A percentile compares a stretch with the other conserved stretches of the same genome.
Conservation (phyloP, 2,888 invertebrate genomes). For the Cotesia congregata region DNA sequence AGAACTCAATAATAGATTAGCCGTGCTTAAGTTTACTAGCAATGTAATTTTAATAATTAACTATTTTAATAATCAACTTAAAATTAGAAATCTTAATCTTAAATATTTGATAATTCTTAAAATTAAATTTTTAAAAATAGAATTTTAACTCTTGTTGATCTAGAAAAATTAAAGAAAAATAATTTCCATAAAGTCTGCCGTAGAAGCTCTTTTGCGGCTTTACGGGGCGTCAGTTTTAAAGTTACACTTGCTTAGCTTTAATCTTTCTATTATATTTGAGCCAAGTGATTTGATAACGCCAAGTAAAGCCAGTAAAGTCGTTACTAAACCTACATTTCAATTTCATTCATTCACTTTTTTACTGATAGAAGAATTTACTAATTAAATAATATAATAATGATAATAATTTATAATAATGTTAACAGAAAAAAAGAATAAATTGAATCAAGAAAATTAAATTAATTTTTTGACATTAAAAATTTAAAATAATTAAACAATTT, state of each 20-base stretch:
- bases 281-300: slow-evolving; percentile 2
- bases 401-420: no score
- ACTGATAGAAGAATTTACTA: no score
- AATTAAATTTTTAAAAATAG: not conserved
- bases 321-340: not conserved
- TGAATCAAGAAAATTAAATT: no score
- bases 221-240: slow-evolving; percentile 18
- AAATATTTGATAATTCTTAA: not conserved
- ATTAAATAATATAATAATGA: no score
- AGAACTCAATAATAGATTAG: slow-evolving; percentile 47
- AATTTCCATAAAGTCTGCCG: slow-evolving; percentile 32
- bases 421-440: no score
- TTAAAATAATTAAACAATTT: no score
- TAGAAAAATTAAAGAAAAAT: slow-evolving; percentile 11
- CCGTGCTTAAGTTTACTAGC: slow-evolving; percentile 8
- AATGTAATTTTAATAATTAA: slow-evolving; percentile 8
- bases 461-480: no score
- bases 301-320: slow-evolving; percentile 14
- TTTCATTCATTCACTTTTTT: not conserved
- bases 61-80: not conserved
- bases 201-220: slow-evolving; percentile 29
- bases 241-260: slow-evolving; percentile 29
- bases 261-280: slow-evolving; percentile 19
- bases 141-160: slow-evolving; percentile 27
- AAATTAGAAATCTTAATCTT: not conserved